A percentile compares a stretch with the other conserved stretches of the same genome.
These are phyloP conservation scores for Deilephila elpenor DNA, from an alignment of 2,888 invertebrate genomes.

Conservation along the genomic window DNA sequence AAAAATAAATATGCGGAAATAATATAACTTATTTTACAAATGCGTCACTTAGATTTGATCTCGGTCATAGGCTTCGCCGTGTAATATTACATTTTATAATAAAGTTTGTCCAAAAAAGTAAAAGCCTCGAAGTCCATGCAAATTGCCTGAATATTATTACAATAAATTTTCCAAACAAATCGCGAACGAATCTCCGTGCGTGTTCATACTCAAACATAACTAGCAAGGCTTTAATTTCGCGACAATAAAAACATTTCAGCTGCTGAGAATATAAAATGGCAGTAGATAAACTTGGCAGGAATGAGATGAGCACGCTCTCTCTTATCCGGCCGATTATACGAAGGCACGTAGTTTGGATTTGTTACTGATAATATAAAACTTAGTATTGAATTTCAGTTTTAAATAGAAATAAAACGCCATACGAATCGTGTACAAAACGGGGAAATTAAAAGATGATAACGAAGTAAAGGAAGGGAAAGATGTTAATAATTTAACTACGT, in stretches of 20 bases:
- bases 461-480: no score
- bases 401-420: constrained; percentile 32
- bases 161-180: not conserved
- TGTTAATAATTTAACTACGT: no score
- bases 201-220: not conserved
- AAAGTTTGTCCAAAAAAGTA: not conserved
- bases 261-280: constrained; percentile 45
- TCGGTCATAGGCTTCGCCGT: no score
- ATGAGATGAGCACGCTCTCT: constrained; percentile 72
- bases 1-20: no score
- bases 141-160: not conserved
- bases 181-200: not conserved
- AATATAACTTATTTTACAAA: no score
- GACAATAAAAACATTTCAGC: constrained; percentile 24
- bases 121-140: not conserved
- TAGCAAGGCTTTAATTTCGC: not conserved
- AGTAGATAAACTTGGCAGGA: constrained; percentile 61
- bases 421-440: constrained; percentile 17
- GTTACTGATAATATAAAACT: constrained; percentile 59
- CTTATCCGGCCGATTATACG: constrained; percentile 77
- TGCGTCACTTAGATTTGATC: no score
- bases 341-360: constrained; percentile 79
- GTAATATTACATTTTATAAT: not conserved
- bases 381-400: constrained; percentile 49
- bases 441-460: no score